A percentile compares a stretch with the other conserved stretches of the same genome.
phyloP scores from a whole-genome alignment of 2,797 vertebrate genomes.

The Ataeniobius toweri region DNA sequence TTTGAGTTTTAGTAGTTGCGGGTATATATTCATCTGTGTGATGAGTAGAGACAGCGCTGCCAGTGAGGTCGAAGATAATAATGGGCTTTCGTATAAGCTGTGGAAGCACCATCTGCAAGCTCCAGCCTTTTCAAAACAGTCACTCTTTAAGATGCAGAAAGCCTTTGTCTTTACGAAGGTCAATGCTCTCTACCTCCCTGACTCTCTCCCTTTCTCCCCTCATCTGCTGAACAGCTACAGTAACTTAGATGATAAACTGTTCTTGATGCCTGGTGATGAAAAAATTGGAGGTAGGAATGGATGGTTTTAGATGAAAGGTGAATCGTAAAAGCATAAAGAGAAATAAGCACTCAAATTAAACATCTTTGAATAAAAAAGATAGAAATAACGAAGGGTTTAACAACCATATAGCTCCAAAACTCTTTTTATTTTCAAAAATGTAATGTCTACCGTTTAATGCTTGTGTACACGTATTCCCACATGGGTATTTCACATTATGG shows the following conservation, averaged over 20 bases:
- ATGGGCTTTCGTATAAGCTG: conserved; percentile 50
- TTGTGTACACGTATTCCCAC: conserved; percentile 5
- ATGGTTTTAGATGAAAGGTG: neutral
- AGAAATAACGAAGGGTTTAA: neutral
- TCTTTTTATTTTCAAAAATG: neutral
- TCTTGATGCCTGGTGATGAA: conserved; percentile 47
- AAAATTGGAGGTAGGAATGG: conserved; percentile 12
- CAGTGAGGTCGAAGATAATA: conserved; percentile 45
- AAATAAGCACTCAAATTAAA: neutral
- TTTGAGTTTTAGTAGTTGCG: conserved; percentile 13
- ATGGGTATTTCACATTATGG: conserved; percentile 19
- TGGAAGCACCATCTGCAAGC: conserved; percentile 48
- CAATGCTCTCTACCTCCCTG: conserved; percentile 29
- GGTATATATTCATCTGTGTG: conserved; percentile 11
- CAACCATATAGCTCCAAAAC: neutral
- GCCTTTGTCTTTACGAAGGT: conserved; percentile 68
- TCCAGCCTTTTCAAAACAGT: conserved; percentile 40
- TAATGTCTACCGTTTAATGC: neutral
- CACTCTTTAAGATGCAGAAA: conserved; percentile 68
- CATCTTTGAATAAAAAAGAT: neutral
- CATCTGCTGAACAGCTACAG: conserved; percentile 23
- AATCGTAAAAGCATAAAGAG: neutral
- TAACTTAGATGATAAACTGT: conserved; percentile 58
- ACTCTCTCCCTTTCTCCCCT: conserved; percentile 6
- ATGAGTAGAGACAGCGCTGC: conserved; percentile 44